Conservation (phyloP, 2,888 invertebrate genomes). For the Hypsopygia costalis region DNA sequence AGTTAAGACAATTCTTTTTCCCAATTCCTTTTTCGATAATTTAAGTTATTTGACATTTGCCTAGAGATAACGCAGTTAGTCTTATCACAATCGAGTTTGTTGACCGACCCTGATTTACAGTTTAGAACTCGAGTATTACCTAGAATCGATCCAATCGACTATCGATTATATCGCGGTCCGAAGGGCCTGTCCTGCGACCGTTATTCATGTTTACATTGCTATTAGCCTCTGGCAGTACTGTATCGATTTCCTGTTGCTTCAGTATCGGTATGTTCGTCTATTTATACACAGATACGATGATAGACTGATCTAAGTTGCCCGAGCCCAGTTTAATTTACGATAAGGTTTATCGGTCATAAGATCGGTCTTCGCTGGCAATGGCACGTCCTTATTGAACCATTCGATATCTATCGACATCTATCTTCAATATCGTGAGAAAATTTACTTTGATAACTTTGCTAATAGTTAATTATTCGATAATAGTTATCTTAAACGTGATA, state of each 20-base stretch:
- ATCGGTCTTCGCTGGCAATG: constrained; percentile 15
- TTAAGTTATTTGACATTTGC: not conserved
- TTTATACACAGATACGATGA: constrained; percentile 14
- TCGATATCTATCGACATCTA: constrained; percentile 26
- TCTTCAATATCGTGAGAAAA: constrained; percentile 45
- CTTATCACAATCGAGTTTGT: not conserved
- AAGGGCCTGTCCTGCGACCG: constrained; percentile 22
- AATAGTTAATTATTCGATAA: not conserved
- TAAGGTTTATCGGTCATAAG: constrained; percentile 23
- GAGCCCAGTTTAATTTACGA: constrained; percentile 12
- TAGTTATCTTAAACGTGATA: constrained; percentile 1
- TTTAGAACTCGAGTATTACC: constrained; percentile 1
- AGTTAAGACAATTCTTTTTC: too few relatives aligned
- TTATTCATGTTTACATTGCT: constrained; percentile 38
- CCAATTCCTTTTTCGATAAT: too few relatives aligned
- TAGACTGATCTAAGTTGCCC: not conserved
- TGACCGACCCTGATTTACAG: not conserved
- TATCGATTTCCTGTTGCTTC: constrained; percentile 46
- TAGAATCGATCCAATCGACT: constrained; percentile 14
- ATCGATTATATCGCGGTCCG: constrained; percentile 15
- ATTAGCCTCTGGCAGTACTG: constrained; percentile 41
- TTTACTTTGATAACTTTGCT: constrained; percentile 21
- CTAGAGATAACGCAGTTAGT: not conserved
- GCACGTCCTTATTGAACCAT: constrained; percentile 25
- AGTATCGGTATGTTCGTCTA: constrained; percentile 16